Evolutionary conservation across 2,797 vertebrate genomes (phyloP).

Genomic region (Tinamus major): DNA sequence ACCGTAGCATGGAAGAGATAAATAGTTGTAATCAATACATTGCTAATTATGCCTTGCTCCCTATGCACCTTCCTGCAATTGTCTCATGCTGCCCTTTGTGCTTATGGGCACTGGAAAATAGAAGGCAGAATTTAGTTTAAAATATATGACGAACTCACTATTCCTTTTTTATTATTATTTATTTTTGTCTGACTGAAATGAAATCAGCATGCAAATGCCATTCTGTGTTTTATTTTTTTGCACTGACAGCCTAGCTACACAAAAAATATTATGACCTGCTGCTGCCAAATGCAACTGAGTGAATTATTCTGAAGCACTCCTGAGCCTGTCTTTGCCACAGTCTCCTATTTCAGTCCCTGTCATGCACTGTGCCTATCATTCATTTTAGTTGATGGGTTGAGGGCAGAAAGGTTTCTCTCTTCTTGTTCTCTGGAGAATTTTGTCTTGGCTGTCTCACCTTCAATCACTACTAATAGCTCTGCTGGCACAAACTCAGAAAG

Average conservation of each 20-base stretch:
- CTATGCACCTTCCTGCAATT: not conserved
- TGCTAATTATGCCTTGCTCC: not conserved
- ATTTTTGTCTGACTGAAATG: not conserved
- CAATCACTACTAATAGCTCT: conserved; percentile 90
- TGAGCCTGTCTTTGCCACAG: conserved; percentile 64
- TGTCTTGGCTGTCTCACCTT: conserved; percentile 79
- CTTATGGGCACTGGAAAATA: not conserved
- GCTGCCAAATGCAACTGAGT: conserved; percentile 47
- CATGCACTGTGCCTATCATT: conserved; percentile 72
- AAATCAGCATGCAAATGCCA: conserved; percentile 23
- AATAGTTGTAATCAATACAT: not conserved
- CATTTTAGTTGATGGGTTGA: conserved; percentile 73
- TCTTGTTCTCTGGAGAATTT: conserved; percentile 81
- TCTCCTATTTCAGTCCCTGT: conserved; percentile 65
- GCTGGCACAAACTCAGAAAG: conserved; percentile 84
- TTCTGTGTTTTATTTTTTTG: conserved; percentile 35
- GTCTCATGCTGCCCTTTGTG: not conserved
- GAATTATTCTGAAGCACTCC: conserved; percentile 72
- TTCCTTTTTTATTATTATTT: not conserved
- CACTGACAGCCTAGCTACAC: conserved; percentile 32
- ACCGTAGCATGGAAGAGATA: not conserved
- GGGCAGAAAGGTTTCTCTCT: conserved; percentile 73
- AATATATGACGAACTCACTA: conserved; percentile 9
- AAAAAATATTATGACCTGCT: conserved; percentile 66
- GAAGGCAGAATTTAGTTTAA: not conserved